These are phyloP conservation scores for Petromus typicus DNA, from an alignment of 2,113 vertebrate species.

Conservation along the genomic window DNA sequence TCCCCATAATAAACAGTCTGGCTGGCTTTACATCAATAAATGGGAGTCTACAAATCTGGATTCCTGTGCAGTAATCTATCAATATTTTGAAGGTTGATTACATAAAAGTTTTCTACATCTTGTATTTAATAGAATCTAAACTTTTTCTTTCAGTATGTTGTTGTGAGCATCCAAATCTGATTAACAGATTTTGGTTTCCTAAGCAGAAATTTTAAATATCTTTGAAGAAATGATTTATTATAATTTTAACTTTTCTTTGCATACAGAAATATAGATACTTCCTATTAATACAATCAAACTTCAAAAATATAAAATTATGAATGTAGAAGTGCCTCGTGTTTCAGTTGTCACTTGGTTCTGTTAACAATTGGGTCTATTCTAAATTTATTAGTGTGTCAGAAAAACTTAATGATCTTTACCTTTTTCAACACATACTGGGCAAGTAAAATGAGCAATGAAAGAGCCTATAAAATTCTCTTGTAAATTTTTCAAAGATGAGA, in stretches of 20 bases:
- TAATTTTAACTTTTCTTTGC: not conserved
- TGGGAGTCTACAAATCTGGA: not conserved
- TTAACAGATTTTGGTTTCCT: not conserved
- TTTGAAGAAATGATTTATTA: not conserved
- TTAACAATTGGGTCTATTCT: not conserved
- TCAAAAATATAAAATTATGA: not conserved
- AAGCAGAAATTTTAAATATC: not conserved
- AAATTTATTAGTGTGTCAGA: slow-evolving; percentile 29
- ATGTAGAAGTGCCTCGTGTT: not conserved
- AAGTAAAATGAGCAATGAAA: not conserved
- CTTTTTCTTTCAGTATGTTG: not conserved
- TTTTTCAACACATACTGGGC: not conserved
- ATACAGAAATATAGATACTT: not conserved
- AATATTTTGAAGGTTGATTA: not conserved
- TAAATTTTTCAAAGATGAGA: slow-evolving; percentile 37
- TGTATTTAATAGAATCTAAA: not conserved
- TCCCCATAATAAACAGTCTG: not conserved
- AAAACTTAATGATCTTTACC: slow-evolving; percentile 6
- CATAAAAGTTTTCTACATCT: not conserved
- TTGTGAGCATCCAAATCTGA: not conserved
- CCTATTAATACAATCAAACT: not conserved
- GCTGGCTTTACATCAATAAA: not conserved
- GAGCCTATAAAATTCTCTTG: not conserved
- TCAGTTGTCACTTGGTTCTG: not conserved
- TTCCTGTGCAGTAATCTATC: not conserved